Conservation (phyloP, 2,113 vertebrate genomes). For the Naja naja region DNA sequence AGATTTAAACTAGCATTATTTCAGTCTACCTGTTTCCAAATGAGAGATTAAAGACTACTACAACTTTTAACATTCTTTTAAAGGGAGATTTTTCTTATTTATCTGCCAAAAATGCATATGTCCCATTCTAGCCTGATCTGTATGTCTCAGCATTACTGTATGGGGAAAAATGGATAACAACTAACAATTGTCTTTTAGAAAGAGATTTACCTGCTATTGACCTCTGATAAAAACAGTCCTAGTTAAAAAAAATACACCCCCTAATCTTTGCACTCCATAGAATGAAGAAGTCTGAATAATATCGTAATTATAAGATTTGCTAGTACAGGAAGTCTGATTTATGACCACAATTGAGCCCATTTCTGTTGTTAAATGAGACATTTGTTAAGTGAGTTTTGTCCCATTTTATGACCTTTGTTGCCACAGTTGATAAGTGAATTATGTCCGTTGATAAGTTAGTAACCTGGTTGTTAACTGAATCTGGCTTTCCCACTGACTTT, state of each 20-base stretch:
- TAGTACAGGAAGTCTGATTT: not conserved
- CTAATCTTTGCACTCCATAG: not conserved
- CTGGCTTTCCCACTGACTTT: too few species aligned
- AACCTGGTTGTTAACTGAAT: too few species aligned
- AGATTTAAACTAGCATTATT: conserved; percentile 20
- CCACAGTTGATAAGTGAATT: too few species aligned
- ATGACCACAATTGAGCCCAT: too few species aligned
- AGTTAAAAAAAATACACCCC: not conserved
- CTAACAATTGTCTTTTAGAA: not conserved
- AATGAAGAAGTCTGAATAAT: not conserved
- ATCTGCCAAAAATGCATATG: not conserved
- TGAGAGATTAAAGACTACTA: not conserved
- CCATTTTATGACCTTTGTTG: too few species aligned
- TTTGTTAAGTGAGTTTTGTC: too few species aligned
- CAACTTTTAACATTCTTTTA: not conserved
- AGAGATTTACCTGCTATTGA: too few species aligned
- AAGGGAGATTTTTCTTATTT: not conserved
- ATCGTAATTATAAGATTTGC: not conserved
- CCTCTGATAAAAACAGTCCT: not conserved
- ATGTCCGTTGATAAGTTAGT: too few species aligned
- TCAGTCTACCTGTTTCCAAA: conserved; percentile 14
- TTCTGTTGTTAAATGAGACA: too few species aligned
- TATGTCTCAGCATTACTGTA: not conserved
- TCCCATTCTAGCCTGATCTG: not conserved
- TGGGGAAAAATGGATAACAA: not conserved